These are phyloP conservation scores for Apamea sordens DNA, from an alignment of 2,888 invertebrate genomes.

Conservation along the genomic window DNA sequence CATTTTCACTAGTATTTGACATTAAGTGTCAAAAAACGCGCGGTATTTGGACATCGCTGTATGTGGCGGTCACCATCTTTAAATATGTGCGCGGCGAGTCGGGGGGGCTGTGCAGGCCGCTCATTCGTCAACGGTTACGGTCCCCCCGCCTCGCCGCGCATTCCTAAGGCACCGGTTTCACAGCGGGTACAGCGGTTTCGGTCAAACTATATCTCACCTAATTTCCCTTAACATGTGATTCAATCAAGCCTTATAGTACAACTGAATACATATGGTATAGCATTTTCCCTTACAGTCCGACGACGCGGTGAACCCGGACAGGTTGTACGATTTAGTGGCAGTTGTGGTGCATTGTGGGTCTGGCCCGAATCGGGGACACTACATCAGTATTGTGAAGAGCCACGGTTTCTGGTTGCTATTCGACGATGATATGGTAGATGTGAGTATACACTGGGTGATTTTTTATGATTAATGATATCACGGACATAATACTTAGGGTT, in stretches of 20 bases:
- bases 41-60: too few relatives aligned
- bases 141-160: background rate
- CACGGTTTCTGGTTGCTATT: constrained; percentile 99
- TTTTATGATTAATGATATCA: background rate
- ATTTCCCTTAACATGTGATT: background rate
- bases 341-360: constrained; percentile 99
- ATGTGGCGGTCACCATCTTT: background rate
- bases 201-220: background rate
- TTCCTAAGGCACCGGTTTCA: too few relatives aligned
- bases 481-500: background rate
- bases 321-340: constrained; percentile 99
- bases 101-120: background rate
- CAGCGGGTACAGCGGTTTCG: background rate
- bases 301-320: constrained; percentile 99
- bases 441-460: constrained; percentile 88
- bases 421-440: constrained; percentile 99
- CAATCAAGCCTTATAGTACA: constrained; percentile 28
- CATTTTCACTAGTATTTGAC: too few relatives aligned
- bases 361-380: constrained; percentile 99
- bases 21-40: too few relatives aligned
- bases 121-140: background rate
- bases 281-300: constrained; percentile 93
- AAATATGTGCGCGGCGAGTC: background rate
- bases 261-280: constrained; percentile 57
- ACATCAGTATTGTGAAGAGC: constrained; percentile 99